A percentile compares a stretch with the other conserved stretches of the same genome.
Evolutionary conservation across 2,797 vertebrate genomes (phyloP).

Genomic region (Pagetopsis macropterus): DNA sequence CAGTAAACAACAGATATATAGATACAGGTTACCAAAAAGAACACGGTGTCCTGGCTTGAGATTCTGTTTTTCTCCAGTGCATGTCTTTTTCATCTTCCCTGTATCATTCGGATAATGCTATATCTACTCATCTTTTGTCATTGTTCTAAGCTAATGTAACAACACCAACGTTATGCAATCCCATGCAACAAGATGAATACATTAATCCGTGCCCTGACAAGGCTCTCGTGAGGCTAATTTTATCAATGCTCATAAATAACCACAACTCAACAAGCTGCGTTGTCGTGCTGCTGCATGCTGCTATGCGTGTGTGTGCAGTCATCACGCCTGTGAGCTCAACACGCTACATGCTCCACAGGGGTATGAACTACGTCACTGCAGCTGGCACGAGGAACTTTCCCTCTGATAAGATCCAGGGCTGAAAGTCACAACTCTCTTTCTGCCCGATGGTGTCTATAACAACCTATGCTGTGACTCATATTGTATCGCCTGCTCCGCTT

Average conservation of each 20-base stretch:
- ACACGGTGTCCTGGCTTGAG: not conserved
- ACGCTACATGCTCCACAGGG: not conserved
- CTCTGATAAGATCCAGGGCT: conserved; percentile 33
- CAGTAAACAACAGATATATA: conserved; percentile 7
- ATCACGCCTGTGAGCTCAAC: not conserved
- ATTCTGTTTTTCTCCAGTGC: not conserved
- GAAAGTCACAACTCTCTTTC: conserved; percentile 26
- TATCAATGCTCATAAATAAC: conserved; percentile 34
- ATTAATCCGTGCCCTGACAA: conserved; percentile 17
- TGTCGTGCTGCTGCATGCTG: conserved; percentile 10
- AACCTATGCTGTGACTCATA: conserved; percentile 34
- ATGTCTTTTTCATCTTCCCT: conserved; percentile 11
- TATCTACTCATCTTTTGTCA: conserved; percentile 7
- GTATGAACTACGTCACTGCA: conserved; percentile 25
- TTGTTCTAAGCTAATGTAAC: conserved; percentile 18
- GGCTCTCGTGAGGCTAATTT: conserved; percentile 24
- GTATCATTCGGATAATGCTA: conserved; percentile 8
- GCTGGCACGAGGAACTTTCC: conserved; percentile 44
- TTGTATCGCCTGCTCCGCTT: conserved; percentile 8
- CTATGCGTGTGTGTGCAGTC: not conserved
- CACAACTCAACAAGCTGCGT: conserved; percentile 3
- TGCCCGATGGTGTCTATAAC: not conserved
- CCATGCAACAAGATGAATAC: conserved; percentile 14
- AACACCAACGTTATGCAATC: conserved; percentile 27
- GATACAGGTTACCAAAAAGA: not conserved